Percentiles rank a stretch among this genome's conserved stretches.
Evolutionary conservation across 2,888 invertebrate genomes (phyloP).

Genomic region (Notodonta dromedarius): DNA sequence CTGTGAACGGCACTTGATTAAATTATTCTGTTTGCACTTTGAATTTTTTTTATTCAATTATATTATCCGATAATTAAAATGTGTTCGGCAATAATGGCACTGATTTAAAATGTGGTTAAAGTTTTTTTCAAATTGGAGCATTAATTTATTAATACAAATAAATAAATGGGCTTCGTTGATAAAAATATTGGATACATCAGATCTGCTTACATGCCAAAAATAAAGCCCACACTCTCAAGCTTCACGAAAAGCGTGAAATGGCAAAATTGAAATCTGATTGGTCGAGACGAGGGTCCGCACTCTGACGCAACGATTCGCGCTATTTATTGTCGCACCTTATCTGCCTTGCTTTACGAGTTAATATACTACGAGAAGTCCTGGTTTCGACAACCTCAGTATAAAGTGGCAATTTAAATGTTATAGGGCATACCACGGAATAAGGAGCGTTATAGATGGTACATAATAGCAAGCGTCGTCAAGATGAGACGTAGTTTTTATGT

Average conservation of each 20-base stretch:
- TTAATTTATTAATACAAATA: no score
- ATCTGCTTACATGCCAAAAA: no score
- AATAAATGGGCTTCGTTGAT: no score
- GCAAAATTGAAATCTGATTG: constrained; percentile 68
- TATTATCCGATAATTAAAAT: background rate
- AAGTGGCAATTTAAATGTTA: constrained; percentile 2
- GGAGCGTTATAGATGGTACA: background rate
- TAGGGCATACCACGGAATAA: background rate
- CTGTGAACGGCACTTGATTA: constrained; percentile 1
- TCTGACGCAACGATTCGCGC: constrained; percentile 34
- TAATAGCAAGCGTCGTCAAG: no score
- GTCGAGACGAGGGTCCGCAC: constrained; percentile 43
- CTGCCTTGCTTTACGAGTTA: constrained; percentile 13
- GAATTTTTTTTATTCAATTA: background rate
- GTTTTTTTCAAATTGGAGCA: no score
- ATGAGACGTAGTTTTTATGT: no score
- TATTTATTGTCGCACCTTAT: constrained; percentile 31
- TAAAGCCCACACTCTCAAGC: constrained; percentile 25
- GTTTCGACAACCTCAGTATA: background rate
- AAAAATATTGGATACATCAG: no score
- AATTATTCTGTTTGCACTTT: background rate
- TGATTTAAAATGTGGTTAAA: no score
- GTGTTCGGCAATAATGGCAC: background rate
- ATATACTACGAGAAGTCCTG: constrained; percentile 7
- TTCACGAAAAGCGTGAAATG: constrained; percentile 59